Percentiles rank a stretch among this genome's conserved stretches.
Evolutionary conservation across 2,113 vertebrate species (phyloP).

Genomic region (Coptodon rendalli): DNA sequence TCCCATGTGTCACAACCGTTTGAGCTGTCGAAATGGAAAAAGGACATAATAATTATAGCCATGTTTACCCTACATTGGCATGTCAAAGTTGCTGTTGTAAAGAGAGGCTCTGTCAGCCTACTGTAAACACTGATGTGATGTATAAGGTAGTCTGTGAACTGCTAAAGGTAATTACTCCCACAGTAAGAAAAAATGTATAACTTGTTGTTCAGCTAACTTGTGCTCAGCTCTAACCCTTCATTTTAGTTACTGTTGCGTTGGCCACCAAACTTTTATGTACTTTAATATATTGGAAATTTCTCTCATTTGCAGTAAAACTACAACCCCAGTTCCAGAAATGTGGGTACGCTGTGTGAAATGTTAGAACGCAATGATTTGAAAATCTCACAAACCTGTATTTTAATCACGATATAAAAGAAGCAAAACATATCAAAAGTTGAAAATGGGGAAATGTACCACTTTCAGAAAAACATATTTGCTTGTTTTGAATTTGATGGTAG

Average conservation of each 20-base stretch:
- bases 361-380: neutral
- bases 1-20: neutral
- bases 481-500: neutral
- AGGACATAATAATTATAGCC: neutral
- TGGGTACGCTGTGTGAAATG: neutral
- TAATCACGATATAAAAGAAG: neutral
- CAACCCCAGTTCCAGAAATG: neutral
- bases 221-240: neutral
- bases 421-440: neutral
- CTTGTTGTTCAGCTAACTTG: neutral
- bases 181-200: neutral
- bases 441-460: neutral
- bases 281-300: neutral
- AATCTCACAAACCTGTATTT: neutral
- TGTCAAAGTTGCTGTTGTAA: neutral
- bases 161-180: neutral
- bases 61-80: fast-evolving
- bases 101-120: neutral
- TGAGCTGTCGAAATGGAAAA: neutral
- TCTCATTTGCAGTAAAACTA: neutral
- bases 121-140: neutral
- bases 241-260: neutral
- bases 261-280: neutral
- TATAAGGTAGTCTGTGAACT: neutral
- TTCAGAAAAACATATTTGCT: neutral